Evolutionary conservation across 2,797 vertebrate genomes (phyloP).

Genomic region (Podarcis lilfordi): DNA sequence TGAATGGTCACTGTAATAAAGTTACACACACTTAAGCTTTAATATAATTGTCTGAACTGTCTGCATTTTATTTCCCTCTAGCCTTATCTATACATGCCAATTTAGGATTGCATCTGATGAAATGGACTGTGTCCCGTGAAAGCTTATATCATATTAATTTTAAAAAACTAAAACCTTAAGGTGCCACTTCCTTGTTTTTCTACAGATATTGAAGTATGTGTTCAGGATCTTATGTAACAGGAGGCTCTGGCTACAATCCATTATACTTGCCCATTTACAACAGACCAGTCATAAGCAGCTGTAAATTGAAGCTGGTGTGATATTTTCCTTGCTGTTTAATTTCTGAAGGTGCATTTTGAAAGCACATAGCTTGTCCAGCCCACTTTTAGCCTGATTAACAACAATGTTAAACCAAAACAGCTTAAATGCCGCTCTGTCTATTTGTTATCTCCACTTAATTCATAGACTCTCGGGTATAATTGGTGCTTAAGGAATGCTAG

Average conservation of each 20-base stretch:
- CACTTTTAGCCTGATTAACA: neutral
- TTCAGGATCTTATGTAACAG: neutral
- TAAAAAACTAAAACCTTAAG: no score
- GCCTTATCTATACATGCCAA: no score
- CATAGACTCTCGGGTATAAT: conserved; percentile 53
- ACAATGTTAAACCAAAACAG: neutral
- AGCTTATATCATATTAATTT: no score
- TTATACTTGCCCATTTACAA: neutral
- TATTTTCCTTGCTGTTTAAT: neutral
- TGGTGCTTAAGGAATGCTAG: conserved; percentile 47
- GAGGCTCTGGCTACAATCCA: neutral
- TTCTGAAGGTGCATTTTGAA: conserved; percentile 11
- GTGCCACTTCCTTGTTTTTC: no score
- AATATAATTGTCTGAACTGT: no score
- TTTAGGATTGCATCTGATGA: no score
- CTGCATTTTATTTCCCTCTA: no score
- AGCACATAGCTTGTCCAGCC: neutral
- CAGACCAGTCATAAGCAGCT: neutral
- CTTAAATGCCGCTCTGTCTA: neutral
- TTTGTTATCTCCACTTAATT: conserved; percentile 44
- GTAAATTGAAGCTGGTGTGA: neutral
- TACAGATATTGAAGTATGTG: neutral
- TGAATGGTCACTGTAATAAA: no score
- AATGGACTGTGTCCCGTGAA: no score
- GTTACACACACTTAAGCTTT: no score